phyloP scores from a whole-genome alignment of 2,888 invertebrate species.

The Drosophila paramelanica region DNA sequence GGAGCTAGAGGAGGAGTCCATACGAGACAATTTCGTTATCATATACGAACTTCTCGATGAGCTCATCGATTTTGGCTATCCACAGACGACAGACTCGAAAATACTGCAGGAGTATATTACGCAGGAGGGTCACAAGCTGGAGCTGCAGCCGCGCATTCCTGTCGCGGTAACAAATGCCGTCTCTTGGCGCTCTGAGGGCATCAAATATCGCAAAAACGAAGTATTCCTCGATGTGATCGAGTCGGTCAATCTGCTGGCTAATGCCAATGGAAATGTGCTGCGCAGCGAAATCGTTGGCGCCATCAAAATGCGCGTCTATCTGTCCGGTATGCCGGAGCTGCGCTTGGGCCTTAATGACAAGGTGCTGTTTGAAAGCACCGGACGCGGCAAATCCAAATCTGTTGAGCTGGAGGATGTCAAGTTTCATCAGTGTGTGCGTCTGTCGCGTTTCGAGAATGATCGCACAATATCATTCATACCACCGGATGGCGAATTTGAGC shows the following conservation, averaged over 20 bases:
- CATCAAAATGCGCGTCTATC: conserved; percentile 99
- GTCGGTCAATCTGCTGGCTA: conserved; percentile 97
- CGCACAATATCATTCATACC: conserved; percentile 99
- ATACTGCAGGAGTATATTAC: conserved; percentile 99
- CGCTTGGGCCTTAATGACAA: conserved; percentile 98
- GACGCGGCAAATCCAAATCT: conserved; percentile 98
- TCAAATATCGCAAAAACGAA: conserved; percentile 99
- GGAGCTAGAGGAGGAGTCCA: conserved; percentile 98
- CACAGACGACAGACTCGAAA: conserved; percentile 99
- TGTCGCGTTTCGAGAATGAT: conserved; percentile 99
- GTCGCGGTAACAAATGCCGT: conserved; percentile 99
- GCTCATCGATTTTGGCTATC: conserved; percentile 98
- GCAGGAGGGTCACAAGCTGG: conserved; percentile 98
- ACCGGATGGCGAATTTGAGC: conserved; percentile 99
- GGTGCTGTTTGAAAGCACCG: conserved; percentile 98
- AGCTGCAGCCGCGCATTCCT: conserved; percentile 97
- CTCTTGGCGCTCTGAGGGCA: conserved; percentile 99
- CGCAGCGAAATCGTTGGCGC: conserved; percentile 99
- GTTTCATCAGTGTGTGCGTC: conserved; percentile 98
- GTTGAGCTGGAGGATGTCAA: conserved; percentile 99
- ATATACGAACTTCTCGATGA: conserved; percentile 99
- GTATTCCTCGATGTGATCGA: conserved; percentile 99
- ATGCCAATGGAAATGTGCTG: conserved; percentile 98
- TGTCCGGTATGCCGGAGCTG: conserved; percentile 99
- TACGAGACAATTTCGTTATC: conserved; percentile 99